Evolutionary conservation across 2,888 invertebrate genomes (phyloP).

Genomic region (Thera obeliscata): DNA sequence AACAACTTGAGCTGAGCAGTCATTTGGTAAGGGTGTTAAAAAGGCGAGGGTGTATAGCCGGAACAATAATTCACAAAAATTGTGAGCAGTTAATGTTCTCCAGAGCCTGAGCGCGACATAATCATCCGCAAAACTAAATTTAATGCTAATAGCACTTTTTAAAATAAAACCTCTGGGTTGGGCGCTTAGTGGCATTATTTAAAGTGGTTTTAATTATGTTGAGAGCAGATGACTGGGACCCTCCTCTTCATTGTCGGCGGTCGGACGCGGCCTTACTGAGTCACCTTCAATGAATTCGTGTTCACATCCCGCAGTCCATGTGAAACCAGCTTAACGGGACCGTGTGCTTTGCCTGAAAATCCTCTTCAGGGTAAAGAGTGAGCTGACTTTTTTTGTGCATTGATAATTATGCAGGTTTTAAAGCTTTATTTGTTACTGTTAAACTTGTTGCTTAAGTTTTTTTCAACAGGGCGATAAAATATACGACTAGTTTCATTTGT

Average conservation of each 20-base stretch:
- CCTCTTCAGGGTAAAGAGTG: not conserved
- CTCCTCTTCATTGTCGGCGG: conserved; percentile 80
- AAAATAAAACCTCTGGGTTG: conserved; percentile 80
- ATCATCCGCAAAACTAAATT: conserved; percentile 83
- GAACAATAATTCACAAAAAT: conserved; percentile 82
- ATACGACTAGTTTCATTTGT: too few relatives aligned
- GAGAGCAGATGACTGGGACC: conserved; percentile 82
- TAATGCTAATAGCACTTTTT: conserved; percentile 84
- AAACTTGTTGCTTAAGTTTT: too few relatives aligned
- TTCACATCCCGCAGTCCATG: conserved; percentile 51
- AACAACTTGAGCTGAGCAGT: conserved; percentile 61
- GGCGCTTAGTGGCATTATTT: conserved; percentile 81
- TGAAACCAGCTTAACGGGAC: conserved; percentile 7
- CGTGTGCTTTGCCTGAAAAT: conserved; percentile 7
- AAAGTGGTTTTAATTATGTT: conserved; percentile 85
- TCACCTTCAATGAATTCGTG: conserved; percentile 53
- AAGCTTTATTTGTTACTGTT: too few relatives aligned
- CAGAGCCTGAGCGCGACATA: conserved; percentile 78
- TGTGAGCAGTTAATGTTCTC: conserved; percentile 77
- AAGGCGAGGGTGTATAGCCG: conserved; percentile 70
- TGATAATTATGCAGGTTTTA: too few relatives aligned
- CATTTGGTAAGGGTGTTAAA: conserved; percentile 75
- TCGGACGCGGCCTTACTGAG: conserved; percentile 46
- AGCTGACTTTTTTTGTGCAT: not conserved
- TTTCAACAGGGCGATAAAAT: too few relatives aligned